These are phyloP conservation scores for Nestor notabilis DNA, from an alignment of 2,113 vertebrate genomes.

Conservation along the genomic window DNA sequence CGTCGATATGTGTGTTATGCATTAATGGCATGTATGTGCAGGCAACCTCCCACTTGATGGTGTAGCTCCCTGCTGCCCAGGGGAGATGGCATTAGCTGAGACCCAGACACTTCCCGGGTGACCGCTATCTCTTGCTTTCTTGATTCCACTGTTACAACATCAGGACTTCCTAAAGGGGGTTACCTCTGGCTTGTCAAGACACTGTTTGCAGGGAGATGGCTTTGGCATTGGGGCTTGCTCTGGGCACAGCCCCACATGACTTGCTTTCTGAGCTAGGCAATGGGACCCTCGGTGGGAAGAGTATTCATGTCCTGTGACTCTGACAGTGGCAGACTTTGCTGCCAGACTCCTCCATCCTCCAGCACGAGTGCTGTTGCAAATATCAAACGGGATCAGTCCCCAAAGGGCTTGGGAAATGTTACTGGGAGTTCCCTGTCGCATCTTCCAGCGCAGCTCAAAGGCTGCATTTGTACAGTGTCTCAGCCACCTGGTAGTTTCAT, in stretches of 20 bases:
- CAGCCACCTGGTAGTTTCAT: not conserved
- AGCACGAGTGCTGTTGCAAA: not conserved
- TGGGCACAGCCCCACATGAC: not conserved
- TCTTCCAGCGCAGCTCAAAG: not conserved
- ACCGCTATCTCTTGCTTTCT: not conserved
- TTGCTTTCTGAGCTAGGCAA: not conserved
- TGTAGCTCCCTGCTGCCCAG: not conserved
- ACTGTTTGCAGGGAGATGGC: not conserved
- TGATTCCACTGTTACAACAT: not conserved
- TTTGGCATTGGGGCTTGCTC: not conserved
- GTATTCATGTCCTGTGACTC: not conserved
- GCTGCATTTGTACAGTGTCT: not conserved
- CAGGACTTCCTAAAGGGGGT: not conserved
- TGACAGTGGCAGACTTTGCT: not conserved
- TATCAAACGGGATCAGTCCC: not conserved
- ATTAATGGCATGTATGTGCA: accelerated
- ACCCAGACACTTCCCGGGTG: accelerated
- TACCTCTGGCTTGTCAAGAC: not conserved
- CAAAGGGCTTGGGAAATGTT: not conserved
- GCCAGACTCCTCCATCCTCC: not conserved
- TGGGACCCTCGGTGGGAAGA: not conserved
- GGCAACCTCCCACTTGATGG: not conserved
- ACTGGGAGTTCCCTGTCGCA: not conserved
- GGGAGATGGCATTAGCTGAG: not conserved
- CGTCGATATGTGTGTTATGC: accelerated